These are phyloP conservation scores for Caenorhabditis parvicauda DNA, from an alignment of 2,888 invertebrate genomes.

Conservation along the genomic window DNA sequence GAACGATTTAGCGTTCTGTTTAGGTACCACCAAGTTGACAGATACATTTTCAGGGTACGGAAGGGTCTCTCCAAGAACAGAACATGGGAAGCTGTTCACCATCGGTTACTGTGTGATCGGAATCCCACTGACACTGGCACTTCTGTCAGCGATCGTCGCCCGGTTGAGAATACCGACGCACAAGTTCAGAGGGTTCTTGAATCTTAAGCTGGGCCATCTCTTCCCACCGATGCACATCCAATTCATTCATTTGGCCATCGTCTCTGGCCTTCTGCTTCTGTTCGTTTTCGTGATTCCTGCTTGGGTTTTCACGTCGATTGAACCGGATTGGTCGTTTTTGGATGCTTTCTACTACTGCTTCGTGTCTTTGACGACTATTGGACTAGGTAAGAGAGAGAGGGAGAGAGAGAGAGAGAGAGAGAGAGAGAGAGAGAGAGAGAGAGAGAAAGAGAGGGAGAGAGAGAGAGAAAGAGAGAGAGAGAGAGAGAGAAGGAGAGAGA, in stretches of 20 bases:
- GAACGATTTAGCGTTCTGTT: background rate
- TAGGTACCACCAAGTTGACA: background rate
- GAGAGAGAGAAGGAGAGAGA: too few species aligned
- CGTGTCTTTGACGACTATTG: constrained; percentile 84
- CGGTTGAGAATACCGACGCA: constrained; percentile 74
- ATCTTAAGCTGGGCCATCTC: constrained; percentile 74
- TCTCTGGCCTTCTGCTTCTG: constrained; percentile 67
- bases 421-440: too few species aligned
- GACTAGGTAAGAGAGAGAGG: constrained; percentile 73
- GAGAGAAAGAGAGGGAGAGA: too few species aligned
- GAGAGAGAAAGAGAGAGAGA: too few species aligned
- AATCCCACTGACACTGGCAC: constrained; percentile 81
- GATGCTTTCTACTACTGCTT: constrained; percentile 88
- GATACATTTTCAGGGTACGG: constrained; percentile 74
- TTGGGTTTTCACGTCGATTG: constrained; percentile 74
- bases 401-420: too few species aligned
- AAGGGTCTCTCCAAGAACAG: constrained; percentile 81
- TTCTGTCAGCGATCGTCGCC: constrained; percentile 80
- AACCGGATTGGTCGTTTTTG: constrained; percentile 71
- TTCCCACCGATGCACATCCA: constrained; percentile 67
- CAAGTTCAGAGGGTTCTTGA: constrained; percentile 73
- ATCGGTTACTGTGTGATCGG: constrained; percentile 80
- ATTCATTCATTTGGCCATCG: constrained; percentile 74
- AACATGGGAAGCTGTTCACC: constrained; percentile 83
- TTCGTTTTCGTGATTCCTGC: constrained; percentile 78